A percentile compares a stretch with the other conserved stretches of the same genome.
phyloP scores from a whole-genome alignment of 2,888 invertebrate species.

The Helleia helle region DNA sequence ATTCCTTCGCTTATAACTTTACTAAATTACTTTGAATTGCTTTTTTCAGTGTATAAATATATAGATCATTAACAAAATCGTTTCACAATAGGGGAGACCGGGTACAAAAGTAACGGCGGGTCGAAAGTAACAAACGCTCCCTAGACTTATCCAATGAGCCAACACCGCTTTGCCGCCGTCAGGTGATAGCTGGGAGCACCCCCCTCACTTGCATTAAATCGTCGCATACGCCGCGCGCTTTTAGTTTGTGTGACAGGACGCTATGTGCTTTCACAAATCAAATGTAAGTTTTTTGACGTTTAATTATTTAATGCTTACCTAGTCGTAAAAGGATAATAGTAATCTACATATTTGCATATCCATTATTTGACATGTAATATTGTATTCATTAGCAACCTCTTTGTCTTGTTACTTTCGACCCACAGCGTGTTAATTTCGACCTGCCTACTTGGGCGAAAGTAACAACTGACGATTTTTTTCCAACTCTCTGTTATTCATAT shows the following conservation, averaged over 20 bases:
- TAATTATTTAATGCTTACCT: slow-evolving; percentile 10
- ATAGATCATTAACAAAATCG: too few relatives aligned
- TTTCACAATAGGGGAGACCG: slow-evolving; percentile 26
- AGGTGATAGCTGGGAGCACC: slow-evolving; percentile 14
- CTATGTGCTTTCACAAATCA: not conserved
- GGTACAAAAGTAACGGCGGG: too few relatives aligned
- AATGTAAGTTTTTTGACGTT: too few relatives aligned
- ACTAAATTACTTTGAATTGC: too few relatives aligned
- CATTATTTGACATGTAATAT: slow-evolving; percentile 13
- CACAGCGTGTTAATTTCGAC: slow-evolving; percentile 21
- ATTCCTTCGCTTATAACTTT: too few relatives aligned
- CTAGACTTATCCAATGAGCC: slow-evolving; percentile 20
- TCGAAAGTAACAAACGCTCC: slow-evolving; percentile 25
- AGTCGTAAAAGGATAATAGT: slow-evolving; percentile 12
- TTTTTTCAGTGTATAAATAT: too few relatives aligned
- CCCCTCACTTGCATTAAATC: slow-evolving; percentile 13
- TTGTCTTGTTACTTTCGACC: slow-evolving; percentile 19
- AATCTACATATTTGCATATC: slow-evolving; percentile 16
- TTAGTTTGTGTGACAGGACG: slow-evolving; percentile 12
- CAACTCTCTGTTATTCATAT: slow-evolving; percentile 13
- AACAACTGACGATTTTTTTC: slow-evolving; percentile 18
- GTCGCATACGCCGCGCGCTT: slow-evolving; percentile 12
- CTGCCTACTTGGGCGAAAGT: slow-evolving; percentile 21
- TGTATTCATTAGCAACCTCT: slow-evolving; percentile 16
- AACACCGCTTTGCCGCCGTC: slow-evolving; percentile 10